A percentile compares a stretch with the other conserved stretches of the same genome.
Conservation (phyloP, 2,113 vertebrate genomes). For the Neodontobutis hainanensis region DNA sequence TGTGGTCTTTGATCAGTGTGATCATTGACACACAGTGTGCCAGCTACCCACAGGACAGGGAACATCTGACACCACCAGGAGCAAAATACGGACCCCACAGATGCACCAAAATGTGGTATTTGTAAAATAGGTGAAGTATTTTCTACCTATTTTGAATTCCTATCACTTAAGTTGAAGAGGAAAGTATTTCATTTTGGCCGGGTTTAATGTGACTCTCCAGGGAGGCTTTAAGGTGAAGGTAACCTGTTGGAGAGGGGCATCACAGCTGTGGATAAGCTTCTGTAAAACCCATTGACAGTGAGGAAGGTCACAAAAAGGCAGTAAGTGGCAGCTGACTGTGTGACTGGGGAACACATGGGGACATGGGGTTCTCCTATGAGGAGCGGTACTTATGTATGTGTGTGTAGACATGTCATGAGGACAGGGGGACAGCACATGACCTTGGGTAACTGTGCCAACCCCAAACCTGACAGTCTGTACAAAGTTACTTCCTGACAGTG, state of each 20-base stretch:
- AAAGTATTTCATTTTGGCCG: conserved; percentile 7
- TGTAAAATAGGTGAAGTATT: no score
- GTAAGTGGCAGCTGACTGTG: conserved; percentile 28
- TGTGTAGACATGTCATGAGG: conserved; percentile 35
- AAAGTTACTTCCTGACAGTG: conserved; percentile 44
- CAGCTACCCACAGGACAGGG: conserved; percentile 40
- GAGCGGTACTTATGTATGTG: not conserved
- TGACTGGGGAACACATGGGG: conserved; percentile 44
- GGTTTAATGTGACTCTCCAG: conserved; percentile 20
- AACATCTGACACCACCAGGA: conserved; percentile 45
- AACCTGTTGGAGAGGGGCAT: conserved; percentile 15
- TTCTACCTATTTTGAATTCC: not conserved
- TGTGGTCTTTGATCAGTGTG: conserved; percentile 84
- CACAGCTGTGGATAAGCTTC: conserved; percentile 47
- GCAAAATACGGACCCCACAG: conserved; percentile 13
- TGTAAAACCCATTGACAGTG: conserved; percentile 42
- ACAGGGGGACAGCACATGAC: conserved; percentile 36
- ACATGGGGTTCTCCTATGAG: not conserved
- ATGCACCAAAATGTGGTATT: not conserved
- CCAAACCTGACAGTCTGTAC: conserved; percentile 60
- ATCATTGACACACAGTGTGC: conserved; percentile 67
- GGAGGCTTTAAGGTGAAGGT: conserved; percentile 19
- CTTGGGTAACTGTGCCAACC: conserved; percentile 50
- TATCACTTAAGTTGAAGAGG: conserved; percentile 2
- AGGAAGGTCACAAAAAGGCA: conserved; percentile 45